phyloP scores from a whole-genome alignment of 2,113 vertebrate species.

The Oxyruncus cristatus region DNA sequence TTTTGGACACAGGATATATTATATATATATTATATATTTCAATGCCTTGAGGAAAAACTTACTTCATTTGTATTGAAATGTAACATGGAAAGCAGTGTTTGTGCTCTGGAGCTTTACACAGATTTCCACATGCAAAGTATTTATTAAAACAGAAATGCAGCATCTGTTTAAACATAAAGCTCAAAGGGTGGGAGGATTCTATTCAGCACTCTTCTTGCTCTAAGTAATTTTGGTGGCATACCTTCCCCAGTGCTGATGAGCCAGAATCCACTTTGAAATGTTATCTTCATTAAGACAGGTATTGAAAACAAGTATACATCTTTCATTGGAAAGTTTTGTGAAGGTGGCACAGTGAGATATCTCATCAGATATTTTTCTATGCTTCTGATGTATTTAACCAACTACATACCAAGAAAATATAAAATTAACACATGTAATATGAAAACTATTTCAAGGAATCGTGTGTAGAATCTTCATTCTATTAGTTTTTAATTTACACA shows the following conservation, averaged over 20 bases:
- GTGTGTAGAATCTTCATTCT: not conserved
- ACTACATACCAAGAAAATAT: not conserved
- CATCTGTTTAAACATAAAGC: not conserved
- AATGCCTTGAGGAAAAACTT: not conserved
- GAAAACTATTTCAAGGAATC: not conserved
- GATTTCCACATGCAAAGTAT: not conserved
- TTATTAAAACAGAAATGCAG: constrained; percentile 7
- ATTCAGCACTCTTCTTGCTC: not conserved
- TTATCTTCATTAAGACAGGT: not conserved
- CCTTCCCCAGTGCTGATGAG: not conserved
- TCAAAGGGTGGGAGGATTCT: not conserved
- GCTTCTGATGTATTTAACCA: not conserved
- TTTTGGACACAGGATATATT: too few relatives aligned
- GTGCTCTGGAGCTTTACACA: constrained; percentile 2
- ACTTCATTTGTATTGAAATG: not conserved
- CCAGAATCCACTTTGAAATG: not conserved
- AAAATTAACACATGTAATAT: not conserved
- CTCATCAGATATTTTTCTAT: not conserved
- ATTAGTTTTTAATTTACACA: not conserved
- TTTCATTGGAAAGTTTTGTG: not conserved
- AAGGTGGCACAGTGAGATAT: not conserved
- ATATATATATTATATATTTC: not conserved
- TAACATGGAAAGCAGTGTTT: not conserved
- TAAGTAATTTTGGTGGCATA: not conserved
- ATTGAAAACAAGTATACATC: not conserved